Base-by-base conservation (phyloP, 2,888 invertebrate species). In the Drosophila tripunctata region DNA sequence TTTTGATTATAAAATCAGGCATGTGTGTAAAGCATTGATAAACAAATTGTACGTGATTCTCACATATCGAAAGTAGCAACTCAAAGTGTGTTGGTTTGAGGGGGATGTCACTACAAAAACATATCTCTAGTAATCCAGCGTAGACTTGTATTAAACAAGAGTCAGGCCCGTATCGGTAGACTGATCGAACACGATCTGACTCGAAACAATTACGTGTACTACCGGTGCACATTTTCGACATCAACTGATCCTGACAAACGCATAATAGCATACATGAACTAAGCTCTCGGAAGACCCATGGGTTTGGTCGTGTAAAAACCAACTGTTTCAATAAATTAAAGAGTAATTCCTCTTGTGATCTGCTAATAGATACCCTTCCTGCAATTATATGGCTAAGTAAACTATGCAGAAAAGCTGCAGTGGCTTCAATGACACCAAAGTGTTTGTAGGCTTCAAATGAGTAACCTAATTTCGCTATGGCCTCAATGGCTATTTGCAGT, bases 111-210 rank as follows among this genome's bases (percentile, higher is more conserved):
- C 74, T 67, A 2, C 83, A 87, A 50, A 90, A 90, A 0, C 83
- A 79, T 3, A 87, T 68, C 67, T 90, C 90, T 12, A 90, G 60
- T 4, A 90, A 70, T 1, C 89, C 87, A 6, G 89, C 82, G 27
- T 90, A 90, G 3, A 90, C 90, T 58, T 90, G 90, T 30, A 90
- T 50, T 19, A 90, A 47, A 50, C 90, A 90, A 1, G 90, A 89
- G 2, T 89, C 81, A 0, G 88, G 81, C 0, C 84, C 77, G 56
- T 90, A 90, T 6, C 88, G 88, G 57, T 90, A 90, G 1, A 80
- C 33, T 0, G 88, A 88, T 2, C 82, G 84, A 7, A 89, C 81
- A 5, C 88, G 87, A 77, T 90, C 89, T 2, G 84, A 75, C 1
- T 68, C 48, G 56, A 89, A 89, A 27, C 74, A 76, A 4, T 64